These are phyloP conservation scores for Asteroscopus sphinx DNA, from an alignment of 2,888 invertebrate genomes.

Conservation along the genomic window DNA sequence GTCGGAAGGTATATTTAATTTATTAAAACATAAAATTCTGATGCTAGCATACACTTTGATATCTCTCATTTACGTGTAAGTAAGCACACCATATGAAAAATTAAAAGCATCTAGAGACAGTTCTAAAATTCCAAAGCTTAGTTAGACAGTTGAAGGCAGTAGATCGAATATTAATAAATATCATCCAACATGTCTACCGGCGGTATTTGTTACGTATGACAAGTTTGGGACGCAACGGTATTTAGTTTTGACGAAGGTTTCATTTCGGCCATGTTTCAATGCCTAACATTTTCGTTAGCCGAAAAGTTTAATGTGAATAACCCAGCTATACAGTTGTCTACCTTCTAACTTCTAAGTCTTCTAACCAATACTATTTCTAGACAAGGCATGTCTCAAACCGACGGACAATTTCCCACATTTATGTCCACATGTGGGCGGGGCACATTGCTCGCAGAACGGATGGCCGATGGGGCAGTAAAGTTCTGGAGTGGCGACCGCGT, in stretches of 20 bases:
- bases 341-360: too few species aligned
- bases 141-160: slow-evolving; percentile 19
- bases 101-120: slow-evolving; percentile 9
- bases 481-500: too few species aligned
- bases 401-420: slow-evolving; percentile 38
- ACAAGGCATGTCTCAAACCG: slow-evolving; percentile 26
- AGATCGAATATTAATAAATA: slow-evolving; percentile 34
- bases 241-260: slow-evolving; percentile 46
- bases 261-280: slow-evolving; percentile 34
- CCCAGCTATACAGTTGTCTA: slow-evolving; percentile 1
- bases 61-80: slow-evolving; percentile 2
- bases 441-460: too few species aligned
- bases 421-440: slow-evolving; percentile 44
- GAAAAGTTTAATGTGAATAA: slow-evolving; percentile 18
- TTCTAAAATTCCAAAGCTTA: slow-evolving; percentile 26
- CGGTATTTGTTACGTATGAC: slow-evolving; percentile 32
- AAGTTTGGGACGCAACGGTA: slow-evolving; percentile 27
- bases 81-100: not conserved
- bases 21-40: not conserved
- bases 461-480: too few species aligned
- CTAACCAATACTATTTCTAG: slow-evolving; percentile 29
- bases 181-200: slow-evolving; percentile 25
- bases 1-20: not conserved
- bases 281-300: slow-evolving; percentile 18
- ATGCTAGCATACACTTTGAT: not conserved